These are phyloP conservation scores for Euplagia quadripunctaria DNA, from an alignment of 2,888 invertebrate genomes.

Conservation along the genomic window DNA sequence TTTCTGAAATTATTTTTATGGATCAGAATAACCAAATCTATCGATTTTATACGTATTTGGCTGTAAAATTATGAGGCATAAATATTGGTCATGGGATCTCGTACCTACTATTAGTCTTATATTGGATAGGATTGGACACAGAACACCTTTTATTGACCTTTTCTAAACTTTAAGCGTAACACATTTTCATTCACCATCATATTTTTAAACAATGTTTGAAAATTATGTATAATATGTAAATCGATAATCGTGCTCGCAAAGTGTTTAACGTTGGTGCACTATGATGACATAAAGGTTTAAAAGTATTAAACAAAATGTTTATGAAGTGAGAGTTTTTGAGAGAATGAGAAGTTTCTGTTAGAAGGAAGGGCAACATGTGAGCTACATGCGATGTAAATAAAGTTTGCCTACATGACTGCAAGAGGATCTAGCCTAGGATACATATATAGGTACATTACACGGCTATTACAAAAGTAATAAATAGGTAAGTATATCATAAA, in stretches of 20 bases:
- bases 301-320: background rate
- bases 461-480: constrained; percentile 22
- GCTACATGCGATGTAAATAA: constrained; percentile 5
- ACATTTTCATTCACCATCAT: background rate
- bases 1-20: no score
- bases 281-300: background rate
- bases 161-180: background rate
- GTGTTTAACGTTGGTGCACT: background rate
- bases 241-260: no score
- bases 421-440: background rate
- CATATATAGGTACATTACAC: constrained; percentile 17
- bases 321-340: background rate
- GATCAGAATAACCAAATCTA: no score
- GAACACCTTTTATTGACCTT: background rate
- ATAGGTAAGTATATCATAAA: constrained; percentile 38
- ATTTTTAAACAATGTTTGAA: background rate
- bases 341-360: background rate
- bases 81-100: no score
- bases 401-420: background rate
- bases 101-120: no score
- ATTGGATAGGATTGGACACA: background rate
- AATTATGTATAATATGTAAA: background rate
- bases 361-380: background rate
- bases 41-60: no score
- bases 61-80: no score